Base-by-base conservation (phyloP, 2,113 vertebrate genomes). In the Stegostoma tigrinum region DNA sequence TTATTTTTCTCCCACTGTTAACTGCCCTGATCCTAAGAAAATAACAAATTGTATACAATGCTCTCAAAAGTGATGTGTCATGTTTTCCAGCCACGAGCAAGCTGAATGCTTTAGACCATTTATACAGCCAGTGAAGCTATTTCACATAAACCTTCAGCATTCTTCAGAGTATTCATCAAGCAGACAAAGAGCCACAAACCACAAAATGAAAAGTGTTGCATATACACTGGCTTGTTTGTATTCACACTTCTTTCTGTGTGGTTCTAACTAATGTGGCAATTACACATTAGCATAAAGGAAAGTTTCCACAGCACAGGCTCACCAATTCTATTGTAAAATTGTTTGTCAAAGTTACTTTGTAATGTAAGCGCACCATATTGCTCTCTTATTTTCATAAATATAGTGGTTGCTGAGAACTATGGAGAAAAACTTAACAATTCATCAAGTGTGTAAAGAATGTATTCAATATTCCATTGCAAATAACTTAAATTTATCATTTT, bases 401-500 rank as follows among this genome's bases (percentile, higher is more conserved):
- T 55, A 27, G 48, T 34, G 34, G 87, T 3, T 61, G 87, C 2
- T 61, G 24, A 90, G 48, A 90, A 90, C 19, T 30, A 14, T 34
- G 14, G 24, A 27, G 52, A 90, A 90, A 90, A 61, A 4, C 27
- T 23, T 34, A 90, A 10, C 52, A 61, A 10, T 87, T 90, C 30
- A 0, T 52, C 5, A 90, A 52, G 55, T 34, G 27, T 34, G 12
- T 14, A 55, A 83, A 83, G 78, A 83, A 83, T 38, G 15, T 24
- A 8, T 55, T 89, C 48, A 55, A 89, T 61, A 61, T 61, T 61
- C 55, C 52, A n/a, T 27, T 55, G 34, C 27, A 27, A 55, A 87
- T 87, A 48, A 27, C 24, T 19, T 61, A 90, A n/a, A 90, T 90
- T 55, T n/a, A 90, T 90, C 55, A 89, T n/a, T 90, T 64, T 90